Evolutionary conservation across 2,888 invertebrate species (phyloP).

Genomic region (Latrodectus elegans): DNA sequence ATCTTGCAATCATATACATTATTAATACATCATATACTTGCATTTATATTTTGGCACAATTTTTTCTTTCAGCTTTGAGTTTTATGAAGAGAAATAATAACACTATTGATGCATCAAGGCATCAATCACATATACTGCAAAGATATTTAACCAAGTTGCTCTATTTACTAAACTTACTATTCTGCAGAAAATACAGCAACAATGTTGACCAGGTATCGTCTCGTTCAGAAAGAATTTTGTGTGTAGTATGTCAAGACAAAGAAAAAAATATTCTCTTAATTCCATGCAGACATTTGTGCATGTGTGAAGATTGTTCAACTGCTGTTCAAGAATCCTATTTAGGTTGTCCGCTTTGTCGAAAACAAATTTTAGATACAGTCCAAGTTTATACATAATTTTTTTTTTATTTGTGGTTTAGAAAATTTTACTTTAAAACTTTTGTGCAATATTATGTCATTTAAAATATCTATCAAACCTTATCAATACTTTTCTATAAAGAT

Average conservation of each 20-base stretch:
- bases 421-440: too few relatives aligned
- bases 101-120: too few relatives aligned
- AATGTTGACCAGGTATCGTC: background rate
- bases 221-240: constrained; percentile 35
- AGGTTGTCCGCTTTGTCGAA: constrained; percentile 53
- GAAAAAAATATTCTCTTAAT: constrained; percentile 36
- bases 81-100: too few relatives aligned
- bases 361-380: constrained; percentile 22
- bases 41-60: too few relatives aligned
- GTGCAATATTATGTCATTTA: too few relatives aligned
- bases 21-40: too few relatives aligned
- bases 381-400: constrained; percentile 48
- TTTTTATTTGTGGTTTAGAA: background rate
- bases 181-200: background rate
- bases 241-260: constrained; percentile 56
- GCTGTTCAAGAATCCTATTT: constrained; percentile 11
- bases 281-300: constrained; percentile 59
- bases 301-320: constrained; percentile 45
- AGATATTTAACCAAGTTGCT: background rate
- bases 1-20: background rate
- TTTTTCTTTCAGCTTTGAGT: too few relatives aligned
- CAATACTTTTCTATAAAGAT: too few relatives aligned
- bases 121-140: too few relatives aligned
- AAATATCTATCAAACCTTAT: too few relatives aligned
- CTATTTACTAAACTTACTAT: constrained; percentile 2